Evolutionary conservation across 2,888 invertebrate genomes (phyloP), one percentile per base, ranked within the genome.

Genomic region (Ophraella communa): DNA sequence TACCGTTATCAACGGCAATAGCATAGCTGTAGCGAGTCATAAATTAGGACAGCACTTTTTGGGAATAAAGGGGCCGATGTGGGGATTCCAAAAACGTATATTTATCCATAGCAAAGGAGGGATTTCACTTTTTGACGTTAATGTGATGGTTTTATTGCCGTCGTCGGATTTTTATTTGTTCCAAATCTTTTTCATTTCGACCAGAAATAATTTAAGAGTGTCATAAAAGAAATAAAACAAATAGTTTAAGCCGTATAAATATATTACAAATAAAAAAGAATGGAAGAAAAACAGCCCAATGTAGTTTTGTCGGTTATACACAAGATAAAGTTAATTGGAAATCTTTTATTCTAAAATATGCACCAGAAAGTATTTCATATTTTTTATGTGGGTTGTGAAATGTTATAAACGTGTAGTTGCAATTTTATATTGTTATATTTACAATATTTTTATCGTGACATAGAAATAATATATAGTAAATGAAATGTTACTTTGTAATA

Each of bases 1-100:
- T 58, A 49, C 58, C 59, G 51, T 59, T 59, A 59, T 59, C 51
- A 59, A 24, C 39, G 51, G 59, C 59, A 59, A 51, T 51, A 59
- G 51, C n/a, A n/a, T 59, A 35, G 24, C 59, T 51, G 39, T 59
- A 59, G 10, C 20, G 39, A 39, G 51, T 17, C 1, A 59, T 59
- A 59, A 59, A 59, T 59, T 59, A 59, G 30, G 51, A 24, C 51
- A 59, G 51, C 59, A 59, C 42, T 59, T 59, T 59, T 35, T 59
- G 35, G 33, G 14, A 18, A 51, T 8, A 47, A 59, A 59, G 45
- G 45, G 49, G 39, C 30, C 57, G 47, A 44, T 49, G 23, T 24
- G 27, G 45, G 45, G 45, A n/a, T n/a, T 4, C 10, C 2, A 39
- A 47, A 59, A 51, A 20, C 59, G 33, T 59, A 59, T 39, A 59